Conservation (phyloP, 2,888 invertebrate species). For the Pasiphila rectangulata region DNA sequence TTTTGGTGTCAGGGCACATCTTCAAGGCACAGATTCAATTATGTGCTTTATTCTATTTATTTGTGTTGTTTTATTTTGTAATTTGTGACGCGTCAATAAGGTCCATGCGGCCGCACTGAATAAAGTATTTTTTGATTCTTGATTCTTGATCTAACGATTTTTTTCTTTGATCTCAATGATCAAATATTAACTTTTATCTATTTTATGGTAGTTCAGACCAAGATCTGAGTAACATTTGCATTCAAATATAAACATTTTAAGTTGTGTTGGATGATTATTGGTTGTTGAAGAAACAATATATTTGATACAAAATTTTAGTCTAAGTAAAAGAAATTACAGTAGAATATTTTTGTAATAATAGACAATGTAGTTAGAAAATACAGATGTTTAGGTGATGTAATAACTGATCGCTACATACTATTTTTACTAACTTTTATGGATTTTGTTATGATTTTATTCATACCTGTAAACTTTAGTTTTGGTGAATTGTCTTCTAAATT, state of each 20-base stretch:
- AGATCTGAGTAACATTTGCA: slow-evolving; percentile 11
- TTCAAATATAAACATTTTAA: slow-evolving; percentile 9
- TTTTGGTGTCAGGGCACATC: too few relatives aligned
- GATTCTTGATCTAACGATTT: too few relatives aligned
- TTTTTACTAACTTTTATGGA: background rate
- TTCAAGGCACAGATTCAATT: too few relatives aligned
- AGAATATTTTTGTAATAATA: slow-evolving; percentile 38
- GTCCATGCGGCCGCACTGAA: too few relatives aligned
- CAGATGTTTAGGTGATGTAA: slow-evolving; percentile 3
- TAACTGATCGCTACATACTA: background rate
- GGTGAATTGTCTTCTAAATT: slow-evolving; percentile 11
- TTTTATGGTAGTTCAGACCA: background rate
- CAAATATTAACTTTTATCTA: too few relatives aligned
- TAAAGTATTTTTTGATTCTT: too few relatives aligned
- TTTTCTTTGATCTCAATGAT: too few relatives aligned
- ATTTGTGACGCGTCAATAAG: too few relatives aligned
- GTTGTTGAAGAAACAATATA: slow-evolving; percentile 15
- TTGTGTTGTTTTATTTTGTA: too few relatives aligned
- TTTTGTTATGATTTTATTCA: background rate
- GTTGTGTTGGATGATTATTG: slow-evolving; percentile 10
- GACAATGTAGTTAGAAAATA: slow-evolving; percentile 14
- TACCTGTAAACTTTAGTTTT: background rate
- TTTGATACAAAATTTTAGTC: slow-evolving; percentile 37
- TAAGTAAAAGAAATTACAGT: slow-evolving; percentile 41
- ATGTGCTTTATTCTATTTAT: too few relatives aligned